Evolutionary conservation across 2,113 vertebrate genomes (phyloP).

Genomic region (Ptychochromis oligacanthus): DNA sequence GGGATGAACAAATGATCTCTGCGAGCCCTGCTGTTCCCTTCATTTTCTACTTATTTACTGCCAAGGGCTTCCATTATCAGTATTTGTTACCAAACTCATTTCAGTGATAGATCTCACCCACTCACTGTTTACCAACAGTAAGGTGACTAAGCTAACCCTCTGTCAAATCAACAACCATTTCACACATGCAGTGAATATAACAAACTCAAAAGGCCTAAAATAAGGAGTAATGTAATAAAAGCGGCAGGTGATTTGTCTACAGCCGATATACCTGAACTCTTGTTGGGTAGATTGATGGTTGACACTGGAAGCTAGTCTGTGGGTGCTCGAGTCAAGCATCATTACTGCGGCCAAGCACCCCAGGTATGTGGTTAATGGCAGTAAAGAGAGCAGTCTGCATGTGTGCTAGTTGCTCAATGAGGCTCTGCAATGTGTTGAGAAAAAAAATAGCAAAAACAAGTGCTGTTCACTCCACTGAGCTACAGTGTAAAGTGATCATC

Average conservation of each 20-base stretch:
- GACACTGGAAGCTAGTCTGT: slow-evolving; percentile 50
- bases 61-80: slow-evolving; percentile 37
- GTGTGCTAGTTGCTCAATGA: slow-evolving; percentile 62
- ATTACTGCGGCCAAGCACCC: slow-evolving; percentile 64
- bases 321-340: slow-evolving; percentile 70
- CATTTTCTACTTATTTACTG: slow-evolving; percentile 55
- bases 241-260: slow-evolving; percentile 2
- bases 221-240: slow-evolving; percentile 31
- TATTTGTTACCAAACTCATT: slow-evolving; percentile 44
- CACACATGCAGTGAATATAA: not conserved
- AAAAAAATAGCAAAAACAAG: slow-evolving; percentile 30
- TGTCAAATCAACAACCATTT: slow-evolving; percentile 9
- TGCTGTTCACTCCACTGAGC: slow-evolving; percentile 22
- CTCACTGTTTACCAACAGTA: slow-evolving; percentile 27
- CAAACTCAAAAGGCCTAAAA: not conserved
- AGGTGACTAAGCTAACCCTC: slow-evolving; percentile 3
- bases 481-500: slow-evolving; percentile 47
- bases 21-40: slow-evolving; percentile 29
- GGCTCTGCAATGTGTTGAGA: slow-evolving; percentile 32
- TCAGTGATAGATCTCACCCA: slow-evolving; percentile 30
- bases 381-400: slow-evolving; percentile 54
- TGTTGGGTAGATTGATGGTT: slow-evolving; percentile 57
- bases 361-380: slow-evolving; percentile 69
- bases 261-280: slow-evolving; percentile 23
- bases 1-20: slow-evolving; percentile 35